Evolutionary conservation across 1,140 invertebrate species (phyloP).

Genomic region (Popillia japonica): DNA sequence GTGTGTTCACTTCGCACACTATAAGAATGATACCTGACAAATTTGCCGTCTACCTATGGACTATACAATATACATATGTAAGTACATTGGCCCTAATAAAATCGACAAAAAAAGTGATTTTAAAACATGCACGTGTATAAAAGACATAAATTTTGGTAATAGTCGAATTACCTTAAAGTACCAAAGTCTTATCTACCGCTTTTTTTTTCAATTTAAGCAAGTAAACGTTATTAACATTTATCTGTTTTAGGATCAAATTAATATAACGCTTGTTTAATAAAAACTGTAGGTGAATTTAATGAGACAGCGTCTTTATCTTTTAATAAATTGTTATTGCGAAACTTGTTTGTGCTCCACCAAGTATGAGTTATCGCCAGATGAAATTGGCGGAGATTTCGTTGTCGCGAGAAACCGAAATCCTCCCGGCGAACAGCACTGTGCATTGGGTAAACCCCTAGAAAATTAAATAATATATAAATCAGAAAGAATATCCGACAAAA

Average conservation of each 20-base stretch:
- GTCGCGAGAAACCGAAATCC: not conserved
- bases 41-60: too few species aligned
- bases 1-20: too few species aligned
- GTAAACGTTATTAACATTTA: not conserved
- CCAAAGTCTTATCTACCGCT: not conserved
- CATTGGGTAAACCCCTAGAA: not conserved
- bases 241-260: not conserved
- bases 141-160: too few species aligned
- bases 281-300: constrained; percentile 15
- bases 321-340: constrained; percentile 23
- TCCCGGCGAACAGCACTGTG: not conserved
- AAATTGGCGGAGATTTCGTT: constrained; percentile 9
- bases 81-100: too few species aligned
- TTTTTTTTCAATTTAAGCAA: not conserved
- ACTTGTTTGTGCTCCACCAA: constrained; percentile 16
- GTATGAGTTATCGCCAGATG: constrained; percentile 17
- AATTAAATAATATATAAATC: constrained; percentile 36
- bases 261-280: not conserved
- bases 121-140: too few species aligned
- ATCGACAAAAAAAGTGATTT: too few species aligned
- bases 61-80: too few species aligned
- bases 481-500: constrained; percentile 35
- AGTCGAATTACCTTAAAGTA: too few species aligned
- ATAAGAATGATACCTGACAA: too few species aligned
- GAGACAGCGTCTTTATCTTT: constrained; percentile 14